Conservation (phyloP, 2,888 invertebrate genomes). For the Brachynemurus nebulosus region DNA sequence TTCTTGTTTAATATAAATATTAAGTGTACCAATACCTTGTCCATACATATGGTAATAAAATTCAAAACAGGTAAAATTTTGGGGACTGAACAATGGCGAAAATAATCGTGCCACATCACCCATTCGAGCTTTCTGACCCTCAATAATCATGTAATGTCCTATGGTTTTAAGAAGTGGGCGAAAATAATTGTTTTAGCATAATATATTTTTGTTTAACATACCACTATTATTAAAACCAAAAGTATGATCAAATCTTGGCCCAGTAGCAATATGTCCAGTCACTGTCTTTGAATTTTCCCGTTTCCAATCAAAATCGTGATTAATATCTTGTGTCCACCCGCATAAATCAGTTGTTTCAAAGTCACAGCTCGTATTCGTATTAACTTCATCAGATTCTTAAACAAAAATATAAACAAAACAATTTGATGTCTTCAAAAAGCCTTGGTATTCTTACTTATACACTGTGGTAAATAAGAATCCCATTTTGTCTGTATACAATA, state of each 20-base stretch:
- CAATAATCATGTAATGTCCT: constrained; percentile 76
- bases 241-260: constrained; percentile 66
- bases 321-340: constrained; percentile 62
- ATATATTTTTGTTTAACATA: too few species aligned
- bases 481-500: constrained; percentile 59
- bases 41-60: constrained; percentile 76
- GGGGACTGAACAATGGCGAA: constrained; percentile 48
- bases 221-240: constrained; percentile 38
- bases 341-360: constrained; percentile 55
- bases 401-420: background rate
- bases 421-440: background rate
- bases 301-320: constrained; percentile 61
- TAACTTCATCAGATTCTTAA: constrained; percentile 26
- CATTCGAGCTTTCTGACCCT: constrained; percentile 47
- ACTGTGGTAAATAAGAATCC: constrained; percentile 53
- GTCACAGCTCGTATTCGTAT: constrained; percentile 41
- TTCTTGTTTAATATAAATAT: constrained; percentile 38
- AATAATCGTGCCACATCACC: constrained; percentile 58
- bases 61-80: constrained; percentile 39
- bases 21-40: constrained; percentile 38
- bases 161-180: too few species aligned
- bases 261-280: constrained; percentile 49
- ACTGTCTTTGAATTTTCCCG: constrained; percentile 49
- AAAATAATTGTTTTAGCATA: too few species aligned
- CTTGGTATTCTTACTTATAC: constrained; percentile 38